phyloP scores from a whole-genome alignment of 2,113 vertebrate species.

The Gambusia holbrooki region DNA sequence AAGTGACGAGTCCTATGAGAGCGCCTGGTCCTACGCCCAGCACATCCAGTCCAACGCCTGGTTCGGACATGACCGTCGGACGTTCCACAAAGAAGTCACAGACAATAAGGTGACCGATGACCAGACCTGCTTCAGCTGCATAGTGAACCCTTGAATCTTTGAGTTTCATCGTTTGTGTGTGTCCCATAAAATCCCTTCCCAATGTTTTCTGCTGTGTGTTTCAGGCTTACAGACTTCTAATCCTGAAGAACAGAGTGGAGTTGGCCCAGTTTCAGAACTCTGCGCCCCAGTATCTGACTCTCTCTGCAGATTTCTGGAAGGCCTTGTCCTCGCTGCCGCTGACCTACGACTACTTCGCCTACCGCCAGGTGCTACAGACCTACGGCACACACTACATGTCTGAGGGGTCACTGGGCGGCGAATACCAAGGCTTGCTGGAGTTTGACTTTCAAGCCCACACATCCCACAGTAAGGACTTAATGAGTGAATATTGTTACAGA shows the following conservation, averaged over 20 bases:
- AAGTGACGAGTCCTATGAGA: constrained; percentile 89
- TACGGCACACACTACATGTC: constrained; percentile 93
- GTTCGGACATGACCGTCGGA: constrained; percentile 67
- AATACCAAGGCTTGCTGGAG: constrained; percentile 86
- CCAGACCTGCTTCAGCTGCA: too few species aligned
- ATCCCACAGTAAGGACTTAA: constrained; percentile 76
- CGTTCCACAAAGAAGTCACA: constrained; percentile 71
- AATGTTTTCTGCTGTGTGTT: neutral
- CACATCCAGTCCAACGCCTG: constrained; percentile 49
- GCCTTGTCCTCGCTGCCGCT: constrained; percentile 85
- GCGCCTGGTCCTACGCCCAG: constrained; percentile 89
- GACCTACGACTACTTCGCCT: constrained; percentile 84
- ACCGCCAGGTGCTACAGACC: constrained; percentile 82
- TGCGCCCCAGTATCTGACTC: constrained; percentile 84
- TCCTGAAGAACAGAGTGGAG: constrained; percentile 89
- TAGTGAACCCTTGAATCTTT: neutral
- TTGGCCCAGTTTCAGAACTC: constrained; percentile 95
- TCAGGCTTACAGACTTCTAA: constrained; percentile 85
- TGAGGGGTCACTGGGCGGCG: constrained; percentile 91
- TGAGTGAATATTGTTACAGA: neutral
- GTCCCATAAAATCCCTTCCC: neutral
- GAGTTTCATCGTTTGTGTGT: neutral
- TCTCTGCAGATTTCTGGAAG: constrained; percentile 90
- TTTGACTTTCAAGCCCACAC: constrained; percentile 78
- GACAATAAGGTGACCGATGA: constrained; percentile 55